These are phyloP conservation scores for Drosophila sturtevanti DNA, from an alignment of 1,140 invertebrate species.

Conservation along the genomic window DNA sequence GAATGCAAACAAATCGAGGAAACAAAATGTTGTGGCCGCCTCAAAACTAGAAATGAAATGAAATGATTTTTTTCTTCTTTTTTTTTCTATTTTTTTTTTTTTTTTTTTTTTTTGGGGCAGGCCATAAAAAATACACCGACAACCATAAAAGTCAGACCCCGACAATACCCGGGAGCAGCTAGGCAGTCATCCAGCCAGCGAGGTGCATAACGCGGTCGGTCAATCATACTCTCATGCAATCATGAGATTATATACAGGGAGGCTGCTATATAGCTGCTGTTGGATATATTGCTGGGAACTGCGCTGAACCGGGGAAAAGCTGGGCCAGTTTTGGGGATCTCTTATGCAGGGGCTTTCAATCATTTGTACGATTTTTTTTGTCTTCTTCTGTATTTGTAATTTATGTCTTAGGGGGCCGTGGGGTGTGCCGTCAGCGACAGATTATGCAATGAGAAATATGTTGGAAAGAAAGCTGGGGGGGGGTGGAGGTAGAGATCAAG, in stretches of 20 bases:
- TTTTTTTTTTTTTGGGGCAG: conserved; percentile 42
- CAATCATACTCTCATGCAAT: conserved; percentile 47
- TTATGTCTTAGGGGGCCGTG: conserved; percentile 14
- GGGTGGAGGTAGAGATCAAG: too few species aligned
- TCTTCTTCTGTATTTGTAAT: conserved; percentile 56
- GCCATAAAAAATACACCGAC: conserved; percentile 77
- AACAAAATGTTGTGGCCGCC: conserved; percentile 33
- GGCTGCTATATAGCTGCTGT: too few species aligned
- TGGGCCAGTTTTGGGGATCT: neutral
- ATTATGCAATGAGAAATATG: conserved; percentile 66
- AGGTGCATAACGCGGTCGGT: conserved; percentile 69
- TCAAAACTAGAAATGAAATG: conserved; percentile 60
- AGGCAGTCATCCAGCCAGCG: conserved; percentile 18
- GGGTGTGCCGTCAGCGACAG: conserved; percentile 55
- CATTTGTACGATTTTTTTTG: conserved; percentile 69
- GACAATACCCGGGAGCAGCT: conserved; percentile 70
- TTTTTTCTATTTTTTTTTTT: neutral
- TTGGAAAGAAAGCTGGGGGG: too few species aligned
- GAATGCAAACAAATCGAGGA: conserved; percentile 75
- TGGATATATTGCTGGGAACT: neutral
- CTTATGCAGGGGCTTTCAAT: conserved; percentile 59
- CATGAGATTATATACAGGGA: too few species aligned
- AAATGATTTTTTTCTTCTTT: neutral
- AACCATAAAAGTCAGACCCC: conserved; percentile 75
- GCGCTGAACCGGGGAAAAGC: neutral